Evolutionary conservation across 2,113 vertebrate genomes (phyloP), one percentile per base, ranked within the genome.

Genomic region (Trogon melanurus): DNA sequence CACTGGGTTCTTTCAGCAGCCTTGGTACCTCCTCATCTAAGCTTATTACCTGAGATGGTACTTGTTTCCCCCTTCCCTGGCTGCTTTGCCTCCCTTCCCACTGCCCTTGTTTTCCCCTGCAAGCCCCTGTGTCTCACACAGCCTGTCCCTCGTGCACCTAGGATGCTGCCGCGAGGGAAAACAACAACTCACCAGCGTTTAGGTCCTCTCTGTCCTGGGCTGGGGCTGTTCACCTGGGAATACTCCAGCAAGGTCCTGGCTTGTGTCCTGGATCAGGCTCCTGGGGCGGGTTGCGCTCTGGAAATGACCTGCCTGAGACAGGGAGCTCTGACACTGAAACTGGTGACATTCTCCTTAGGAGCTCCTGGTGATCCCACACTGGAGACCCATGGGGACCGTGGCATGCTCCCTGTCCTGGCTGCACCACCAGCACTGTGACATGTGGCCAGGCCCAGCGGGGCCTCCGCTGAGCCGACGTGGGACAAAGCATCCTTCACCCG

Each of bases 381-480:
- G 25, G 57, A 76, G 57, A 53, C 16, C 57, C 6, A 0, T 0
- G 1, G 8, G 34, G 34, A 51, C 27, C 1, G 3, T n/a, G 36
- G 50, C 56, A 25, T 1, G 1, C 44, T 81, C 50, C 50, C 30
- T 70, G 50, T 34, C 16, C 56, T 50, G 76, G 30, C 44, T 82
- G 56, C 56, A 25, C 54, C 6, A 26, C 19, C 56, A 89, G 45
- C 36, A 60, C 47, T 6, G 5, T 3, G 7, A 30, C 57, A 70
- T 1, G 3, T 27, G 34, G 23, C 65, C 1, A 0, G 26, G 36
- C 7, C 27, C 36, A n/a, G 45, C 2, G 7, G 5, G n/a, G 44
- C 15, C 41, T 64, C 44, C 3, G 0, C 41, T n/a, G 34, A 87
- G 44, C 56, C 61, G 5, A 3, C 14, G 8, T 29, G 22, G 57